Conservation (phyloP, 2,113 vertebrate genomes). For the Peromyscus polionotus region DNA sequence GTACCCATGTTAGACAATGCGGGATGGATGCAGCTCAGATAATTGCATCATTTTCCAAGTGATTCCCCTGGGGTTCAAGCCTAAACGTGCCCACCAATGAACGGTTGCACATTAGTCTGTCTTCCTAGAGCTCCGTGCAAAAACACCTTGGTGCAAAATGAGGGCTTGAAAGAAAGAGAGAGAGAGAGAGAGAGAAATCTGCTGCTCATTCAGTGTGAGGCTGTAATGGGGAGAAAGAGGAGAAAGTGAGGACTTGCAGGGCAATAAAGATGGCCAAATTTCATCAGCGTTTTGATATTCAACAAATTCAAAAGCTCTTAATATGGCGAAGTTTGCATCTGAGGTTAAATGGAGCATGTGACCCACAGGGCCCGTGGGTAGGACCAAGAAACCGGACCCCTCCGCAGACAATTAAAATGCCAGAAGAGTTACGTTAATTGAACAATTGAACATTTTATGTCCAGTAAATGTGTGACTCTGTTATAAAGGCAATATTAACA, state of each 20-base stretch:
- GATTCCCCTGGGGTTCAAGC: neutral
- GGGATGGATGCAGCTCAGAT: slow-evolving; percentile 56
- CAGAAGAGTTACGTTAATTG: neutral
- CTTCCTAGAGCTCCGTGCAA: neutral
- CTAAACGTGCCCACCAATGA: neutral
- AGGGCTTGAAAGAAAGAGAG: neutral
- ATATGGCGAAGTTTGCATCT: neutral
- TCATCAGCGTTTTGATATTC: neutral
- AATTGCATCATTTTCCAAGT: slow-evolving; percentile 66
- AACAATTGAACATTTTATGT: neutral
- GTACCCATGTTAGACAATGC: slow-evolving; percentile 77
- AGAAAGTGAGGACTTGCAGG: neutral
- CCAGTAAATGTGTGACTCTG: neutral
- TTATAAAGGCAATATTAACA: neutral
- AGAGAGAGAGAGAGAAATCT: neutral
- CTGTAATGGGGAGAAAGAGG: neutral
- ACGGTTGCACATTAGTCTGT: neutral
- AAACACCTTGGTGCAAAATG: neutral
- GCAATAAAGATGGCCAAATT: slow-evolving; percentile 25
- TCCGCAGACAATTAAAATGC: neutral
- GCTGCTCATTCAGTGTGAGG: neutral
- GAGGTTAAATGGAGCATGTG: neutral
- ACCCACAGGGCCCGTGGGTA: neutral
- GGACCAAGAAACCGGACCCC: neutral
- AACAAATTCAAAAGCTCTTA: slow-evolving; percentile 20